Conservation (phyloP, 2,113 vertebrate species). For the Notothenia coriiceps region DNA sequence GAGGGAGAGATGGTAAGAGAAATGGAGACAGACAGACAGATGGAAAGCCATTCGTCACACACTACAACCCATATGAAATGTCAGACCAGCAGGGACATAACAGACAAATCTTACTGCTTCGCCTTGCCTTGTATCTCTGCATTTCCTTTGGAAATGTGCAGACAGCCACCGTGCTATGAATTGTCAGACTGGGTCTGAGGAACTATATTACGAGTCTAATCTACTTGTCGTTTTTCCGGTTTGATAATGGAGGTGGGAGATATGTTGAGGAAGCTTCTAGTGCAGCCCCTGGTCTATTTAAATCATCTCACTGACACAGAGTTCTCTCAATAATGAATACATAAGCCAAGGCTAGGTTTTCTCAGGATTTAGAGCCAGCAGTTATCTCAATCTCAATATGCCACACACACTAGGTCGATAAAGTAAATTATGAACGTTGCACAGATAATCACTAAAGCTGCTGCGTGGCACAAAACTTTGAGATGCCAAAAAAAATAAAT, state of each 20-base stretch:
- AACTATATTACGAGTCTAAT: conserved; percentile 13
- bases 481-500: conserved; percentile 28
- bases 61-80: conserved; percentile 17
- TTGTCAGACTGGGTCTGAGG: conserved; percentile 30
- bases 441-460: conserved; percentile 46
- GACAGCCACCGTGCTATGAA: conserved; percentile 37
- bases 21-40: conserved; percentile 41
- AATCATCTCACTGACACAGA: conserved; percentile 61
- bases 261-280: conserved; percentile 42
- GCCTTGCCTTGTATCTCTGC: neutral
- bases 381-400: conserved; percentile 47
- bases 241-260: conserved; percentile 34
- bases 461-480: conserved; percentile 29
- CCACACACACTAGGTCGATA: conserved; percentile 41
- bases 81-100: conserved; percentile 13
- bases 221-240: conserved; percentile 8
- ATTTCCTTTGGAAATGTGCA: conserved; percentile 26
- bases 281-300: conserved; percentile 45
- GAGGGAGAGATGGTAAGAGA: conserved; percentile 21
- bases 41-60: conserved; percentile 27
- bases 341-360: conserved; percentile 56
- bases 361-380: conserved; percentile 56
- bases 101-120: conserved; percentile 10
- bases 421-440: conserved; percentile 55
- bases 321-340: conserved; percentile 61